Percentiles rank a stretch among this genome's conserved stretches.
These are phyloP conservation scores for Sphecodes monilicornis DNA, from an alignment of 2,888 invertebrate species.

Conservation along the genomic window DNA sequence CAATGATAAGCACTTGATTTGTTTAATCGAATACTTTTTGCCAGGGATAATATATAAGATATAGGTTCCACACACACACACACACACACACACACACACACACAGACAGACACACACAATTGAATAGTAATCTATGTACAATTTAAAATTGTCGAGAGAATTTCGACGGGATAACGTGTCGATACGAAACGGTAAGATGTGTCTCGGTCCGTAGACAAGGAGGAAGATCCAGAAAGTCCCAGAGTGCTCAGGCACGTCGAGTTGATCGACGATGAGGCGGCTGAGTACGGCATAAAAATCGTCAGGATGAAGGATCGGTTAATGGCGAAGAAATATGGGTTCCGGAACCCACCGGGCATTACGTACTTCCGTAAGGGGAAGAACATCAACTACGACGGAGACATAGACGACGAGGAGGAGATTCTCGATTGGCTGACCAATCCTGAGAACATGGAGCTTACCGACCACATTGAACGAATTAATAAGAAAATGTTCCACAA, in stretches of 20 bases:
- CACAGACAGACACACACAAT: too few relatives aligned
- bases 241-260: slow-evolving; percentile 94
- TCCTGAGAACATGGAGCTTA: slow-evolving; percentile 97
- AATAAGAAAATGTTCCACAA: slow-evolving; percentile 97
- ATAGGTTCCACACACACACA: background rate
- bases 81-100: too few relatives aligned
- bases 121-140: too few relatives aligned
- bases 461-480: slow-evolving; percentile 96
- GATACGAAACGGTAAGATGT: slow-evolving; percentile 20
- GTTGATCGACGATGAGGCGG: slow-evolving; percentile 95
- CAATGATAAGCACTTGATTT: too few relatives aligned
- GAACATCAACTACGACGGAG: slow-evolving; percentile 96
- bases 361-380: slow-evolving; percentile 96
- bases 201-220: slow-evolving; percentile 87
- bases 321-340: slow-evolving; percentile 97
- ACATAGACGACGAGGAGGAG: slow-evolving; percentile 95
- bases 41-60: background rate
- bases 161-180: background rate
- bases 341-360: slow-evolving; percentile 94
- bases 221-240: slow-evolving; percentile 92
- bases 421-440: slow-evolving; percentile 96
- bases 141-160: background rate
- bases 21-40: too few relatives aligned
- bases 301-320: slow-evolving; percentile 94
- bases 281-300: slow-evolving; percentile 95